Conservation (phyloP, 30 jellyfish, hydroid and myxozoan species). For the Aurelia sp. region DNA sequence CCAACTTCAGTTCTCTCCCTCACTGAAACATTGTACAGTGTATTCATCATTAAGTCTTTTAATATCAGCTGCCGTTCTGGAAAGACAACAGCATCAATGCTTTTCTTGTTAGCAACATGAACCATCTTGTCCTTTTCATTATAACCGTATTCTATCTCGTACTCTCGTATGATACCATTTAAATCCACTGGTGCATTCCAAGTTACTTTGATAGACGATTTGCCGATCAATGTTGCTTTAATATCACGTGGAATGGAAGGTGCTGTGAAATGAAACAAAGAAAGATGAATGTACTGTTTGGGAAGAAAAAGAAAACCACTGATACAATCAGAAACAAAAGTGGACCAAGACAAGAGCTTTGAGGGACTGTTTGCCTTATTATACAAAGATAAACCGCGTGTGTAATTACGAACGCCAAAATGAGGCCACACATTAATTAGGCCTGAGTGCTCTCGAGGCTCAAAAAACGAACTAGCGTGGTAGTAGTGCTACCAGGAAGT, state of each 20-base stretch:
- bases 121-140: constrained; percentile 20
- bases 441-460: no score
- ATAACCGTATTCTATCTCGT: constrained; percentile 42
- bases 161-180: constrained; percentile 68
- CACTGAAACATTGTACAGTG: constrained; percentile 49
- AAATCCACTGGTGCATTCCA: constrained; percentile 63
- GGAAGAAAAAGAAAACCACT: no score
- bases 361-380: no score
- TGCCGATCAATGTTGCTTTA: constrained; percentile 11
- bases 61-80: constrained; percentile 32
- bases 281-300: no score
- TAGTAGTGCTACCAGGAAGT: no score
- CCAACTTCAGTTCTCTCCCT: constrained; percentile 62
- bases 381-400: no score
- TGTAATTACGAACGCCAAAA: no score
- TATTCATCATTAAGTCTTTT: constrained; percentile 27
- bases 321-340: no score
- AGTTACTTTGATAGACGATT: constrained; percentile 37
- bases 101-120: constrained; percentile 21
- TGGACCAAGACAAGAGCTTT: no score
- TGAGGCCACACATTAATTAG: no score
- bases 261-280: constrained; percentile 22
- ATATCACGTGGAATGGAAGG: constrained; percentile 70
- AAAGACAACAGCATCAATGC: constrained; percentile 18
- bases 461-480: no score